A percentile compares a stretch with the other conserved stretches of the same genome.
Evolutionary conservation across 2,888 invertebrate species (phyloP).

Genomic region (Drosophila setosimentum): DNA sequence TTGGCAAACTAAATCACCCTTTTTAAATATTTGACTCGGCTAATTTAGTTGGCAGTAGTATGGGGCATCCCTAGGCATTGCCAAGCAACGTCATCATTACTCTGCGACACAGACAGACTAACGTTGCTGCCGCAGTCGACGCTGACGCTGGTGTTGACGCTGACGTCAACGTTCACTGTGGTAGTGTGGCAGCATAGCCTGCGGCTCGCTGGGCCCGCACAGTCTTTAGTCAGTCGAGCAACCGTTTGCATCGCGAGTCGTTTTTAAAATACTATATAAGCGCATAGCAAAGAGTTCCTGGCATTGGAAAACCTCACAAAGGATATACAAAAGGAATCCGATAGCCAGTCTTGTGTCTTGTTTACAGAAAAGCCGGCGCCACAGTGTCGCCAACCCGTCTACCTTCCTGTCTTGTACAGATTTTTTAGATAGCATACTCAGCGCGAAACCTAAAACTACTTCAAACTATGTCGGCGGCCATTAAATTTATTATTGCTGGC

Average conservation of each 20-base stretch:
- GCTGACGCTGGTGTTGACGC: slow-evolving; percentile 19
- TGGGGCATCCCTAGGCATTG: slow-evolving; percentile 58
- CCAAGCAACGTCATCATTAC: slow-evolving; percentile 45
- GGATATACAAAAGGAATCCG: slow-evolving; percentile 41
- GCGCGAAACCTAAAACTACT: slow-evolving; percentile 17
- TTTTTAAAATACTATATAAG: slow-evolving; percentile 26
- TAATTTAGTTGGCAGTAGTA: slow-evolving; percentile 26
- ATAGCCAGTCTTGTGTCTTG: slow-evolving; percentile 18
- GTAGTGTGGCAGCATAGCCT: slow-evolving; percentile 68
- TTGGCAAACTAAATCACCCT: not conserved
- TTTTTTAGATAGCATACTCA: slow-evolving; percentile 34
- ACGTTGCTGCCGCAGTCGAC: slow-evolving; percentile 21
- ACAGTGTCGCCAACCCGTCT: slow-evolving; percentile 57
- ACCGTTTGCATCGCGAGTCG: slow-evolving; percentile 75
- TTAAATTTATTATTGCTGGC: slow-evolving; percentile 66
- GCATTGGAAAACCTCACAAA: slow-evolving; percentile 36
- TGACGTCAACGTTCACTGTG: slow-evolving; percentile 34
- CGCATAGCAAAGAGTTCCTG: slow-evolving; percentile 18
- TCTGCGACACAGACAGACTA: slow-evolving; percentile 18
- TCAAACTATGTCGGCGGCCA: slow-evolving; percentile 60
- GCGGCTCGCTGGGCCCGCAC: slow-evolving; percentile 55
- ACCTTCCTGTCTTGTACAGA: slow-evolving; percentile 39
- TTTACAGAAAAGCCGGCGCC: slow-evolving; percentile 60
- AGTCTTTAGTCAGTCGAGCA: slow-evolving; percentile 71
- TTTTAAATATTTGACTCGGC: slow-evolving; percentile 2